Base-by-base conservation (phyloP, 2,888 invertebrate genomes). In the Meganola albula region DNA sequence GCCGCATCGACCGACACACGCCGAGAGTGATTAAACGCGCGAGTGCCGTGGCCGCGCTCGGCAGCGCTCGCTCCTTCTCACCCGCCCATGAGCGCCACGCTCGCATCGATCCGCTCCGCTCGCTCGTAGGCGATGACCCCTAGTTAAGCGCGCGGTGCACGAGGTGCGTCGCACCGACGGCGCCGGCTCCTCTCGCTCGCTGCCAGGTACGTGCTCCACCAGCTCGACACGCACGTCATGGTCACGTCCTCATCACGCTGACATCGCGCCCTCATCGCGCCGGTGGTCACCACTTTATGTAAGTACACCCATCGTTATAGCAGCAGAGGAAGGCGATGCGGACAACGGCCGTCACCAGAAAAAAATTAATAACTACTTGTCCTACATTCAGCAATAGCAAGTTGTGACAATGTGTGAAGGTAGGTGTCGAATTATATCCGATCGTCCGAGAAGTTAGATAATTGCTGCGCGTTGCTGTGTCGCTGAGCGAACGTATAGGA, bases 41-140 rank as follows among this genome's bases (percentile, higher is more conserved):
- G 69, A 77, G 74, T 69, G 74, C 66, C 68, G 87, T 87, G 83
- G 77, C 78, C 69, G 73, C 67, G 63, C 67, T 63, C 68, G 66
- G 67, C 66, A 63, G 58, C 66, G 74, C 67, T 64, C 65, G 55
- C 58, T 18, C 36, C 39, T 31, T 45, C 34, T 32, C 37, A 12
- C 50, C 63, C n/a, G n/a, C n/a, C 60, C 63, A 73, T 69, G 74
- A 62, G 65, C 53, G 53, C 54, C 49, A 48, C 59, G 52, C 48
- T 49, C 46, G 53, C 55, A 61, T 63, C 62, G 61, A 66, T 59
- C 60, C 57, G 20, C 3, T 20, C 58, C 48, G 51, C 41, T 58
- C 58, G 49, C 54, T 53, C 10, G 24, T 58, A 51, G 56, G 60
- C 60, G 50, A 71, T 67, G 73, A 50, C 44, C 61, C 54, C 50